Evolutionary conservation across 2,888 invertebrate genomes (phyloP).

Genomic region (Papilio demoleus): DNA sequence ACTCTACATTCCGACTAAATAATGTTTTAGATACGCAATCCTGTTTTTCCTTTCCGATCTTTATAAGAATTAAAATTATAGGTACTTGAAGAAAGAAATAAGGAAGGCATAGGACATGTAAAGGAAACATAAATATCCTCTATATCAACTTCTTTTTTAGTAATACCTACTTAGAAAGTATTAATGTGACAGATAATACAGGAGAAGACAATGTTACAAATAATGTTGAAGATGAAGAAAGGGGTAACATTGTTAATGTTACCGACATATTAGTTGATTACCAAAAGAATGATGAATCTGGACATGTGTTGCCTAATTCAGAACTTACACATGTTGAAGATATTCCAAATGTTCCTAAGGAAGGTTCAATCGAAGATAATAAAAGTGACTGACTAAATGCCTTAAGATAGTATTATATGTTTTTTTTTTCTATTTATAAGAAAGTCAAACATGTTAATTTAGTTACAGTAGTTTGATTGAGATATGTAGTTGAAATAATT

Average conservation of each 20-base stretch:
- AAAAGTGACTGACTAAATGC: conserved; percentile 17
- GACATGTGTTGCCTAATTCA: background rate
- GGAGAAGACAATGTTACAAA: background rate
- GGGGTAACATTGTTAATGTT: conserved; percentile 14
- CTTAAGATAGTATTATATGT: conserved; percentile 24
- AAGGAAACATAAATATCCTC: background rate
- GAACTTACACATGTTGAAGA: conserved; percentile 4
- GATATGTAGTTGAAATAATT: conserved; percentile 1
- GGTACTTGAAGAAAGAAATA: no score
- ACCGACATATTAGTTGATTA: conserved; percentile 17
- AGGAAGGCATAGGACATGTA: background rate
- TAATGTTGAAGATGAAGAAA: conserved; percentile 7
- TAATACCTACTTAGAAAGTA: conserved; percentile 10
- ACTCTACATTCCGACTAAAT: background rate
- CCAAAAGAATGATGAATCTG: conserved; percentile 4
- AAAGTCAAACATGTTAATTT: background rate
- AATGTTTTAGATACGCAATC: background rate
- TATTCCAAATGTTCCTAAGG: conserved; percentile 24
- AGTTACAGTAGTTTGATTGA: background rate
- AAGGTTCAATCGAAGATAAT: conserved; percentile 7
- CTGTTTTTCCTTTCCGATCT: background rate
- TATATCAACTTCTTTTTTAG: background rate
- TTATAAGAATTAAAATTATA: no score
- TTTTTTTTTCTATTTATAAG: background rate
- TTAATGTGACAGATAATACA: conserved; percentile 27